Conservation (phyloP, 2,113 vertebrate species). For the Fulica atra region DNA sequence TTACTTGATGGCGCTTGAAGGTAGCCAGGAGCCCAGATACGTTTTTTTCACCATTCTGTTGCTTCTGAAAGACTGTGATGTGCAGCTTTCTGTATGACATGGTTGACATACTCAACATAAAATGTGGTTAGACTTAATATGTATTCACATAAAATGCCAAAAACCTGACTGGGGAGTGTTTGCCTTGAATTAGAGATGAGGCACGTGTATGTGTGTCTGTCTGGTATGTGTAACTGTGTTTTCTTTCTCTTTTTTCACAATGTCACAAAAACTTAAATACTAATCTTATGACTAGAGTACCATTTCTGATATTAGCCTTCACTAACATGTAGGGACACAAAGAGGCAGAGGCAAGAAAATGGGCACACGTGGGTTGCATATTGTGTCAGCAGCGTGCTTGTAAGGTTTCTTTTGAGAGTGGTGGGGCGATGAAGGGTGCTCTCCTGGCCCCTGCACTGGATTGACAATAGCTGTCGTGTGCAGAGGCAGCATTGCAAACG, state of each 20-base stretch:
- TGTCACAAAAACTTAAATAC: not conserved
- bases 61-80: slow-evolving; percentile 7
- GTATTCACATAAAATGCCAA: slow-evolving; percentile 30
- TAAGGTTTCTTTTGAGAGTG: not conserved
- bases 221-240: not conserved
- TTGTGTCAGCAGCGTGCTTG: not conserved
- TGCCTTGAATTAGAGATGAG: slow-evolving; percentile 27
- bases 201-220: not conserved
- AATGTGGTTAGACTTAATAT: not conserved
- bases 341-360: not conserved
- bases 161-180: slow-evolving; percentile 14
- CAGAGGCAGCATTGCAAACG: not conserved
- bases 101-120: slow-evolving; percentile 27
- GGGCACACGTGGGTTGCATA: not conserved
- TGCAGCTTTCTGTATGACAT: not conserved
- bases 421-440: not conserved
- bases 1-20: not conserved
- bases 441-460: not conserved
- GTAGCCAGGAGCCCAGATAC: not conserved
- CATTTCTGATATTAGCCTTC: not conserved
- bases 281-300: not conserved
- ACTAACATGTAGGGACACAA: not conserved
- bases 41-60: slow-evolving; percentile 45
- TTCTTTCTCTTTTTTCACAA: not conserved
- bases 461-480: not conserved